Evolutionary conservation across 1,140 invertebrate species (phyloP).

Genomic region (Meloidogyne floridensis): DNA sequence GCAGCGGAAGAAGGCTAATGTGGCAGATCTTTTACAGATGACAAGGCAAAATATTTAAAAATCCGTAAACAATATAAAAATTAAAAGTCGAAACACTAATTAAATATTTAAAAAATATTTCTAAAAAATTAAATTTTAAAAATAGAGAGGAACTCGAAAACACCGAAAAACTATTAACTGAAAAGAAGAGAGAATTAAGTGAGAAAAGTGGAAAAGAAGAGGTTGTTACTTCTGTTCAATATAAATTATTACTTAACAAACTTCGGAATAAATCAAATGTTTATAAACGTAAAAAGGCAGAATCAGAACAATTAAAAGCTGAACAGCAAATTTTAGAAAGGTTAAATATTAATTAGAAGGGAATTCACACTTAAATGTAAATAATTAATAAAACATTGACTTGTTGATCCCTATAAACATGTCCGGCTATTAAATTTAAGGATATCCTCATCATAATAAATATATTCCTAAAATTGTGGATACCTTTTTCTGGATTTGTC

Average conservation of each 20-base stretch:
- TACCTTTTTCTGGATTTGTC: no score
- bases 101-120: background rate
- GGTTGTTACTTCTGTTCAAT: conserved; percentile 48
- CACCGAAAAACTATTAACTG: conserved; percentile 33
- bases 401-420: no score
- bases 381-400: no score
- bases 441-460: no score
- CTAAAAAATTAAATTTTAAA: conserved; percentile 6
- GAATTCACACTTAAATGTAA: no score
- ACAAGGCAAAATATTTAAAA: conserved; percentile 30
- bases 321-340: conserved; percentile 40
- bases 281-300: conserved; percentile 49
- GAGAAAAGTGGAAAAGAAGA: conserved; percentile 46
- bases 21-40: conserved; percentile 44
- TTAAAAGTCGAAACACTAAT: background rate
- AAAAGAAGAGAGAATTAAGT: conserved; percentile 39
- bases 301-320: conserved; percentile 44
- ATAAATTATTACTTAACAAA: conserved; percentile 50
- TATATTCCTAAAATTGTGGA: no score
- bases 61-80: background rate
- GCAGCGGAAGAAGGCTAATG: conserved; percentile 46
- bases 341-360: background rate
- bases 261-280: conserved; percentile 47
- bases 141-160: conserved; percentile 47
- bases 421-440: no score